Percentiles rank a stretch among this genome's conserved stretches.
Evolutionary conservation across 2,797 vertebrate species (phyloP).

Genomic region (Coluber constrictor): DNA sequence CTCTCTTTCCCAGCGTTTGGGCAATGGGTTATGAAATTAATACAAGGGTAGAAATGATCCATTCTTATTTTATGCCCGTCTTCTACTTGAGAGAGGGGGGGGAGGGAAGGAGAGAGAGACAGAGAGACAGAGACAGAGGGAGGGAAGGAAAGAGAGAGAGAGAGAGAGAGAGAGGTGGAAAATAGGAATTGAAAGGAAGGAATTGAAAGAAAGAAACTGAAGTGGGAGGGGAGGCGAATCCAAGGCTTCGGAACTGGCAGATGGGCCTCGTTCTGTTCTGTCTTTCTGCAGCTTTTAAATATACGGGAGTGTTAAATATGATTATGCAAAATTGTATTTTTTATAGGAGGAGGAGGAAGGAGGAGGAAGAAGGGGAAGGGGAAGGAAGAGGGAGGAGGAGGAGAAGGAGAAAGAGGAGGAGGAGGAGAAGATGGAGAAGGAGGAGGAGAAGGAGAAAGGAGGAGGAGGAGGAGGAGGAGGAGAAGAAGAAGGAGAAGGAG

Average conservation of each 20-base stretch:
- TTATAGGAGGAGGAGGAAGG: no score
- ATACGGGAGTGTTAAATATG: not conserved
- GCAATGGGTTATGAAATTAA: constrained; percentile 66
- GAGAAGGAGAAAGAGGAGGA: rapidly evolving
- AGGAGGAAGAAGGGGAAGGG: not conserved
- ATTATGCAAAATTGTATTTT: not conserved
- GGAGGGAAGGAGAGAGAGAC: no score
- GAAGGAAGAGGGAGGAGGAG: not conserved
- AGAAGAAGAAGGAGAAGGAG: not conserved
- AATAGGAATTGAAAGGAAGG: not conserved
- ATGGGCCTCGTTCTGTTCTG: constrained; percentile 32
- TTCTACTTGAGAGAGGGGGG: constrained; percentile 71
- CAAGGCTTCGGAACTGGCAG: constrained; percentile 51
- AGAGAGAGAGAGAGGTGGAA: no score
- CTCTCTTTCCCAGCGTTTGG: constrained; percentile 63
- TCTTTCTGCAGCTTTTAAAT: not conserved
- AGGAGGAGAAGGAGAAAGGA: no score
- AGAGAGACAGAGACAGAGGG: no score
- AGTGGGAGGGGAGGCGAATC: no score
- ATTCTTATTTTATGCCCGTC: constrained; percentile 62
- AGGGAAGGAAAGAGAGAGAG: no score
- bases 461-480: no score
- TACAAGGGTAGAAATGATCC: constrained; percentile 55
- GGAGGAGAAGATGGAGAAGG: no score
- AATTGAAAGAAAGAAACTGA: no score